These are phyloP conservation scores for Epiperipatus broadwayi DNA, from an alignment of 2,888 invertebrate species.

Conservation along the genomic window DNA sequence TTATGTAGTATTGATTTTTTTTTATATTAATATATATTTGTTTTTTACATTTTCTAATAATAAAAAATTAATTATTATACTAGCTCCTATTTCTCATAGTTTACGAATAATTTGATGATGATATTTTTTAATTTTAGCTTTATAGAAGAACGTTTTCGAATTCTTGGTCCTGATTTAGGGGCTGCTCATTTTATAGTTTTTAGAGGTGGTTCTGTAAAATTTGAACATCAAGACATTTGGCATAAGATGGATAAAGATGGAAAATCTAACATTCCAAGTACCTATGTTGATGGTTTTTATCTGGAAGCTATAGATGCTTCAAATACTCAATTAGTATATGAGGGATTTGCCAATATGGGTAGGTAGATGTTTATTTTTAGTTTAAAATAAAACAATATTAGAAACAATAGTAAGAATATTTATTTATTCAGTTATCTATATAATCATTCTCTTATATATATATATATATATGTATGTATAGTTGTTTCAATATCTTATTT, in stretches of 20 bases:
- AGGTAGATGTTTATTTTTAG: slow-evolving; percentile 16
- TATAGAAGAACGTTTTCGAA: slow-evolving; percentile 22
- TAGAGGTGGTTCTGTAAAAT: slow-evolving; percentile 53
- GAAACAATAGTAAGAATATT: too few relatives aligned
- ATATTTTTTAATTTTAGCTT: slow-evolving; percentile 20
- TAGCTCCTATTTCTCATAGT: too few relatives aligned
- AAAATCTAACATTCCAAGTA: slow-evolving; percentile 37
- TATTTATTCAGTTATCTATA: too few relatives aligned
- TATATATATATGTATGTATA: too few relatives aligned
- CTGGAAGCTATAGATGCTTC: slow-evolving; percentile 65
- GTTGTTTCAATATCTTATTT: too few relatives aligned
- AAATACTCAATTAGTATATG: slow-evolving; percentile 50
- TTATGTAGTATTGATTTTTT: too few relatives aligned
- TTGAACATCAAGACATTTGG: slow-evolving; percentile 35
- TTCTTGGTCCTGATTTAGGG: slow-evolving; percentile 54
- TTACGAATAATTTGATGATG: slow-evolving; percentile 11
- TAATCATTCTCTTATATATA: slow-evolving; percentile 17
- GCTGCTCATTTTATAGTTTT: slow-evolving; percentile 62
- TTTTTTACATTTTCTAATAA: too few relatives aligned
- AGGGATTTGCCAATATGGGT: slow-evolving; percentile 56
- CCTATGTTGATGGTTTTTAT: slow-evolving; percentile 39
- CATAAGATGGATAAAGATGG: slow-evolving; percentile 33
- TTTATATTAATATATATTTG: too few relatives aligned
- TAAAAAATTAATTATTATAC: too few relatives aligned
- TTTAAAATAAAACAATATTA: too few relatives aligned